Conservation (phyloP, 1,140 invertebrate species). For the Drosophila lacteicornis region DNA sequence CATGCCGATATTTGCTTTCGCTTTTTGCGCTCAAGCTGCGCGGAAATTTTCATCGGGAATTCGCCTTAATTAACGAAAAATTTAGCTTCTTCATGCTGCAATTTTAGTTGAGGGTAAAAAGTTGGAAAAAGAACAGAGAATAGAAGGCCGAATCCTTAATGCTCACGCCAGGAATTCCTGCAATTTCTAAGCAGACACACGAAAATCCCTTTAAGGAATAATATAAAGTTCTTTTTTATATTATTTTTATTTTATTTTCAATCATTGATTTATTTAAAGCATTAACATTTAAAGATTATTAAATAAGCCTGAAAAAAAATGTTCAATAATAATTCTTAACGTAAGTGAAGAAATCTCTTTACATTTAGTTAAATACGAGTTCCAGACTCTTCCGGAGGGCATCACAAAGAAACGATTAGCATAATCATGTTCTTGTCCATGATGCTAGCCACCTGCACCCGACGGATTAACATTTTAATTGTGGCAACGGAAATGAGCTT, state of each 20-base stretch:
- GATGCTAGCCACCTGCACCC: conserved; percentile 30
- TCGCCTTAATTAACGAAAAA: conserved; percentile 50
- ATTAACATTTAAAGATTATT: neutral
- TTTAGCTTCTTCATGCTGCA: conserved; percentile 28
- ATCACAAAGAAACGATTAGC: conserved; percentile 32
- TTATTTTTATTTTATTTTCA: neutral
- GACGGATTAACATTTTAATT: conserved; percentile 73
- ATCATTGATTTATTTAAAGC: neutral
- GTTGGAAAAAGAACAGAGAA: neutral
- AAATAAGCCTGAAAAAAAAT: neutral
- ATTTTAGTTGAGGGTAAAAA: conserved; percentile 1
- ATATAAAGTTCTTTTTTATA: no score
- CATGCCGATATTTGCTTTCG: conserved; percentile 51
- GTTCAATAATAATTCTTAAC: neutral
- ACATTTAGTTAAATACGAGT: neutral
- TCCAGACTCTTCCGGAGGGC: neutral
- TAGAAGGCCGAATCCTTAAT: neutral
- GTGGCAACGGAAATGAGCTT: conserved; percentile 73
- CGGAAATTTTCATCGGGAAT: conserved; percentile 25
- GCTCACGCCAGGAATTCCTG: neutral
- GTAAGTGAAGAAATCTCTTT: neutral
- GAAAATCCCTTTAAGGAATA: neutral
- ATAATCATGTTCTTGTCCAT: conserved; percentile 33
- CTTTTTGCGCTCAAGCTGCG: conserved; percentile 35
- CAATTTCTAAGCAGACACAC: neutral